These are phyloP conservation scores for Nesoenas mayeri DNA, from an alignment of 2,113 vertebrate genomes.

Conservation along the genomic window DNA sequence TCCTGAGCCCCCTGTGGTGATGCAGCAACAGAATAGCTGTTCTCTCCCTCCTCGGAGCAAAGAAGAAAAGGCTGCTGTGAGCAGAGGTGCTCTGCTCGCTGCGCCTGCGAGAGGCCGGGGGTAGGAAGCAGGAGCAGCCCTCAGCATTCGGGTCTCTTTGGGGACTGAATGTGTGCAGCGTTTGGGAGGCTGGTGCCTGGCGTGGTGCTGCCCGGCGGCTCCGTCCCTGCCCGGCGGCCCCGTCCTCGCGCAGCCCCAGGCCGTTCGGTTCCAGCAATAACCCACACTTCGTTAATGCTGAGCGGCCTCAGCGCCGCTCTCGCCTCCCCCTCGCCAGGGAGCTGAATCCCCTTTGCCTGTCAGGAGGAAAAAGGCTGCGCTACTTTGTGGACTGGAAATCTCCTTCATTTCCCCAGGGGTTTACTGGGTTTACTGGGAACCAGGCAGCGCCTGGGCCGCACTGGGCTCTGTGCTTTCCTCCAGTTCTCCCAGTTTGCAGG, in stretches of 20 bases:
- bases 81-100: background rate
- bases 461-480: background rate
- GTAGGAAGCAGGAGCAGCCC: background rate
- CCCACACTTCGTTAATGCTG: fast-evolving
- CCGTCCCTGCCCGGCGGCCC: background rate
- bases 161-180: fast-evolving
- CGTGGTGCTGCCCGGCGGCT: fast-evolving
- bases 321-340: fast-evolving
- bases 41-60: background rate
- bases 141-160: fast-evolving
- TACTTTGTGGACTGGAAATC: background rate
- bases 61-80: background rate
- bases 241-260: background rate
- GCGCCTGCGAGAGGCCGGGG: background rate
- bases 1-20: background rate
- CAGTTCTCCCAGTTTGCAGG: background rate
- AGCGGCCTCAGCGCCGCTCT: background rate
- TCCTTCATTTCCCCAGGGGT: fast-evolving
- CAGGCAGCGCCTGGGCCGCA: fast-evolving
- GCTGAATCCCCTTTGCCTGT: background rate
- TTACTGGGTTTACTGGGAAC: background rate
- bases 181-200: background rate
- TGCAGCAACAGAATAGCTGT: fast-evolving
- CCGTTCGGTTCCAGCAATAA: fast-evolving
- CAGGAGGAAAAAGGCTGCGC: fast-evolving